Conservation (phyloP, 2,113 vertebrate genomes). For the Motacilla alba region DNA sequence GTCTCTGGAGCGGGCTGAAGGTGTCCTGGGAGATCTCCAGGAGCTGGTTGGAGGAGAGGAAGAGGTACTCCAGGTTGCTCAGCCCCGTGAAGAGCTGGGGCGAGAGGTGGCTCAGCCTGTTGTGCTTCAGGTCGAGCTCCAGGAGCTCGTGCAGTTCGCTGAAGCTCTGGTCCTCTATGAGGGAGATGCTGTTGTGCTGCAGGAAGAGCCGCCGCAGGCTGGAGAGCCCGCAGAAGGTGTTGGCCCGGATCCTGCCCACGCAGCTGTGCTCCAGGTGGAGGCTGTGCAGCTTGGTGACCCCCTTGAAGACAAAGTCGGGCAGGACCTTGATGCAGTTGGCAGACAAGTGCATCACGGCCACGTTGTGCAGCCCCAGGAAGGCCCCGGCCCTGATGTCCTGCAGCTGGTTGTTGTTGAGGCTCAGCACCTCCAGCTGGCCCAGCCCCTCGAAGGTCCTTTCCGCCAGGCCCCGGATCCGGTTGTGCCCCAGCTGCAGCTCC, state of each 20-base stretch:
- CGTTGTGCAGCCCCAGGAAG: constrained; percentile 82
- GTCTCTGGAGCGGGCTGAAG: constrained; percentile 70
- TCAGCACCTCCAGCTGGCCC: constrained; percentile 86
- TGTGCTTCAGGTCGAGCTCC: constrained; percentile 88
- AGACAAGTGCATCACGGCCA: constrained; percentile 90
- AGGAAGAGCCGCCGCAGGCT: constrained; percentile 90
- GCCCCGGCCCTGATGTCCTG: constrained; percentile 80
- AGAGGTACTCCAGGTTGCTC: constrained; percentile 86
- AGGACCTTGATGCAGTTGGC: constrained; percentile 85
- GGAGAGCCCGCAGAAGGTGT: constrained; percentile 82
- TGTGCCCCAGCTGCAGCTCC: constrained; percentile 88
- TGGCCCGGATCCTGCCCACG: constrained; percentile 75
- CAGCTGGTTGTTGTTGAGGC: constrained; percentile 88
- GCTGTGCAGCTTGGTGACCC: constrained; percentile 87
- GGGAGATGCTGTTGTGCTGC: constrained; percentile 79
- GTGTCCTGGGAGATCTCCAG: constrained; percentile 67
- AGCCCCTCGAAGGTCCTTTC: constrained; percentile 88
- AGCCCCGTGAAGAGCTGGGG: constrained; percentile 80
- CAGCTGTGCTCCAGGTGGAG: constrained; percentile 92
- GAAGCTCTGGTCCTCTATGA: constrained; percentile 85
- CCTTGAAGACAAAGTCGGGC: constrained; percentile 83
- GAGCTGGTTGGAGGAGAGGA: constrained; percentile 85
- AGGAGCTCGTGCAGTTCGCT: constrained; percentile 79
- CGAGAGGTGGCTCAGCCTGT: constrained; percentile 79
- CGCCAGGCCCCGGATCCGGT: constrained; percentile 78